Evolutionary conservation across 2,888 invertebrate species (phyloP), one percentile per base, ranked within the genome.

Genomic region (Masnerella sp.): DNA sequence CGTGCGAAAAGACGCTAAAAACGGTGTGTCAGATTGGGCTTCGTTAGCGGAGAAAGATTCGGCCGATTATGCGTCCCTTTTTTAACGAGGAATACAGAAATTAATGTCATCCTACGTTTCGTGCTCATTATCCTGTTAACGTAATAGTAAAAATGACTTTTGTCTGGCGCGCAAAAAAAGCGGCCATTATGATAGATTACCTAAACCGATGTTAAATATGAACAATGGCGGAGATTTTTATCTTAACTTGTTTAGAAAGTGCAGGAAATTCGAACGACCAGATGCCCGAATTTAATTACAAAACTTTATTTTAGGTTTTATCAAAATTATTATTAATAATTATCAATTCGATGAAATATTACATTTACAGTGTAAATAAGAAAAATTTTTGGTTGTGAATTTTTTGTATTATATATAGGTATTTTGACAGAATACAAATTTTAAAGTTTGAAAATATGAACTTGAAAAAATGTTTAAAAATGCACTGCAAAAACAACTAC

Each of bases 1-100:
- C 43, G 34, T 62, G 62, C 25, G 62, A n/a, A 62, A 62, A 51
- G 17, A 15, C 34, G 20, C 62, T 51, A 52, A 62, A 62, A 62
- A 30, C 32, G 45, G 52, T 20, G 43, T 43, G 52, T 51, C 52
- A 34, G 62, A 34, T 62, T 62, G 17, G 62, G 36, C 43, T 30
- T 52, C 36, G 32, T 42, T 30, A 42, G 32, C n/a, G 25, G 7
- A 12, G 12, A 22, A 11, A 5, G 32, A 42, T 0, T 14, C 9
- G 34, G 34, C 17, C 15, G 40, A 61, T 61, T 49, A 30, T 17
- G 20, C 18, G 5, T 8, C 28, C 11, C 9, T 47, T 58, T 51
- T 62, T 61, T 17, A n/a, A 20, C 40, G 12, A 30, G 32, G 25
- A 32, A 22, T 32, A 12, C 36, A 40, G 30, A 62, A 17, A 62